Evolutionary conservation across 2,888 invertebrate species (phyloP).

Genomic region (Galerucella nymphaeae): DNA sequence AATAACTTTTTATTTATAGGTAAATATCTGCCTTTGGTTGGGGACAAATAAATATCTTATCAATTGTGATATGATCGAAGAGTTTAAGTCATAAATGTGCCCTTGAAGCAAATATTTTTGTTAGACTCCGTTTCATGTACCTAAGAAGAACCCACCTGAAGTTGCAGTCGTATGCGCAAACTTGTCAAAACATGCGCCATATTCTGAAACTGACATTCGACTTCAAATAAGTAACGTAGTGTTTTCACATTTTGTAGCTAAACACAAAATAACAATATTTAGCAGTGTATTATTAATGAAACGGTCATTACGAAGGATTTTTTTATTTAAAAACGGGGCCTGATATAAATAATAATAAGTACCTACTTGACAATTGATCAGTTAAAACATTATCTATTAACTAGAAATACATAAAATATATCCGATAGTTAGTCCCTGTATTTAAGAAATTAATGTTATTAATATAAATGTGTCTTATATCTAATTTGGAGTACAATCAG

Average conservation of each 20-base stretch:
- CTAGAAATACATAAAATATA: not conserved
- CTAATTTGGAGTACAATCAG: constrained; percentile 56
- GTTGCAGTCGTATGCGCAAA: too few relatives aligned
- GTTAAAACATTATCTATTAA: not conserved
- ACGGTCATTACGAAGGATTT: too few relatives aligned
- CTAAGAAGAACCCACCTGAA: too few relatives aligned
- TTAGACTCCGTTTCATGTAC: too few relatives aligned
- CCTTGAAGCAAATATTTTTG: not conserved
- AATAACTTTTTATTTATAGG: too few relatives aligned
- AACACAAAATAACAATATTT: too few relatives aligned
- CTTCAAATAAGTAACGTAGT: too few relatives aligned
- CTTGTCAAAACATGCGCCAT: too few relatives aligned
- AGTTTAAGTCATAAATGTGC: not conserved
- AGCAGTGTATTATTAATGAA: too few relatives aligned
- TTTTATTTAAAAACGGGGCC: too few relatives aligned
- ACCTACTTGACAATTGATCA: not conserved
- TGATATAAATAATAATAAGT: not conserved
- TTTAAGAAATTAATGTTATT: constrained; percentile 51
- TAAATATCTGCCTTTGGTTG: not conserved
- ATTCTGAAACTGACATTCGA: too few relatives aligned
- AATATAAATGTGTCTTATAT: constrained; percentile 59
- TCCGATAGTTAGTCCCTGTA: constrained; percentile 18
- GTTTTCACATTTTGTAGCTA: too few relatives aligned
- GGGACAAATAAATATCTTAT: not conserved
- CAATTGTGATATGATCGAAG: not conserved